Percentiles rank a stretch among this genome's conserved stretches.
These are phyloP conservation scores for Phoenicopterus ruber DNA, from an alignment of 2,113 vertebrate genomes.

Conservation along the genomic window DNA sequence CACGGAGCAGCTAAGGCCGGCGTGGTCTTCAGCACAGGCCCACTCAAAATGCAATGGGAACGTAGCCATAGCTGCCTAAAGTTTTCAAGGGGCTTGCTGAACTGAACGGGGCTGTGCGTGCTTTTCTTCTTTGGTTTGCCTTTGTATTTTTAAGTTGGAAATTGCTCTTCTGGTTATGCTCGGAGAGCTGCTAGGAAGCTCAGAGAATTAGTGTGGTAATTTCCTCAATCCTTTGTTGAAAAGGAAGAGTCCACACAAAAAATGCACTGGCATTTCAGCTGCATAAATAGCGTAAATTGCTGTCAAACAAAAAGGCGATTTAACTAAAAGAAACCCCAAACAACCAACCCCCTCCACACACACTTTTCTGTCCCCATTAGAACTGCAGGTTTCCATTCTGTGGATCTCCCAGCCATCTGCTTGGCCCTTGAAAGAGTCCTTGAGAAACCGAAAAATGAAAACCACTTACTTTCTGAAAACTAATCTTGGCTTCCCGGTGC, in stretches of 20 bases:
- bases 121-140: background rate
- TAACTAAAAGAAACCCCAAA: conserved; percentile 14
- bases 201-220: conserved; percentile 3
- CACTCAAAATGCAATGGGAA: background rate
- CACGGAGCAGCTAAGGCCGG: background rate
- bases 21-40: background rate
- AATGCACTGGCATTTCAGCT: conserved; percentile 10
- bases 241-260: background rate
- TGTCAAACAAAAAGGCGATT: conserved; percentile 36
- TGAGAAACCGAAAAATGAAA: conserved; percentile 53
- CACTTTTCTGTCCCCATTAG: background rate
- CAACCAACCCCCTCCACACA: background rate
- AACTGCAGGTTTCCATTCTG: conserved; percentile 5
- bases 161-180: background rate
- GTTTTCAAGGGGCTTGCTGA: background rate
- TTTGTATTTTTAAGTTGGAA: background rate
- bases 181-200: conserved; percentile 3
- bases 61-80: background rate
- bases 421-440: conserved; percentile 50
- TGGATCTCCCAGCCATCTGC: conserved; percentile 36
- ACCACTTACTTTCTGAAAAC: conserved; percentile 58
- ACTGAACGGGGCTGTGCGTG: rapidly evolving
- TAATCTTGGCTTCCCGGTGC: conserved; percentile 36
- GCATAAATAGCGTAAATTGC: conserved; percentile 16
- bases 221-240: conserved; percentile 28